Evolutionary conservation across 2,797 vertebrate species (phyloP), one percentile per base, ranked within the genome.

Genomic region (Paedocypris micromegethes): DNA sequence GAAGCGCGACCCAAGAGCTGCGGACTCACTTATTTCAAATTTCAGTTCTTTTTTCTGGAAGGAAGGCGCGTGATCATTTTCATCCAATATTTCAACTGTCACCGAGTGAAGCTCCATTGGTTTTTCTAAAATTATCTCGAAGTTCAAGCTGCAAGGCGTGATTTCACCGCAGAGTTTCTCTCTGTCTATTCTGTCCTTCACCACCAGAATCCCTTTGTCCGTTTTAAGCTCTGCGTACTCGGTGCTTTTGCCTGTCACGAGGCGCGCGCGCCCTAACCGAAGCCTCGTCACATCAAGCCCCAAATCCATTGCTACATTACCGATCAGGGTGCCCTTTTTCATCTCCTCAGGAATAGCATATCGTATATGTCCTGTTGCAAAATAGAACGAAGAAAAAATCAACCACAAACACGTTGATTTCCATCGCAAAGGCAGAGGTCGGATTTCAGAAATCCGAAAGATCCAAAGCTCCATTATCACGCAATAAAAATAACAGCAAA

Each of bases 1-100:
- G 43, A 86, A 88, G 6, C 80, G 54, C 2, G 81, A 81, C 0
- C 85, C 83, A 1, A 75, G 48, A 3, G 75, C 58, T n/a, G 84
- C 84, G 6, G 78, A 82, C 73, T 87, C 86, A 8, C 82, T 85
- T 0, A 87, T 87, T 74, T 86, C 80, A 2, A 87, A 75, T 57
- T 68, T 45, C 2, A 86, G 76, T 0, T 78, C 3, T 0, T 73
- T 62, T 7, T 72, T 84, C 68, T 77, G 75, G 44, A 88, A 88
- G 0, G 55, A 47, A 0, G 87, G 87, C 0, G 79, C 53, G 37
- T 88, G 76, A 38, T 88, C 87, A 51, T 88, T 88, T 3, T 86
- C 66, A 48, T 88, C 86, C 37, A 82, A 51, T 54, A 88, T 79
- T 58, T 87, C 85, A 0, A 88, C 55, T 0, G 74, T 83, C n/a